phyloP scores from a whole-genome alignment of 2,888 invertebrate species.

The Macrosoma leucophasiata region DNA sequence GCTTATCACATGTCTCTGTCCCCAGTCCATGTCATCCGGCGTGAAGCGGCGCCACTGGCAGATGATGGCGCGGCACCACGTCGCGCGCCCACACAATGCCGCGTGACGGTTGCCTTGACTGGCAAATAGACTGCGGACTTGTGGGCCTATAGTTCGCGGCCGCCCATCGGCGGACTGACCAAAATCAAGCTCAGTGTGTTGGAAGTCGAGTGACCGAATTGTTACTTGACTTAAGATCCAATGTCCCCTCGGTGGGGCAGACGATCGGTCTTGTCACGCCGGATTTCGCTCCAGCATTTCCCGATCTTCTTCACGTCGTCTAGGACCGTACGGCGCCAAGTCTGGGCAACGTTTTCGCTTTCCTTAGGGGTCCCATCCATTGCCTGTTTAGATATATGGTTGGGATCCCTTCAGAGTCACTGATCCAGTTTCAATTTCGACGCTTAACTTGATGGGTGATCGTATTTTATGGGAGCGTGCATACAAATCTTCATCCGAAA shows the following conservation, averaged over 20 bases:
- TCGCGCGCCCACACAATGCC: conserved; percentile 14
- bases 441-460: too few species aligned
- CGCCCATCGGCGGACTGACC: neutral
- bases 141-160: neutral
- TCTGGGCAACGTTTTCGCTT: neutral
- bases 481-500: too few species aligned
- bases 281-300: too few species aligned
- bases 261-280: neutral
- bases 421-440: too few species aligned
- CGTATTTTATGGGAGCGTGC: too few species aligned
- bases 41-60: conserved; percentile 47
- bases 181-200: neutral
- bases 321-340: too few species aligned
- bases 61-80: conserved; percentile 25
- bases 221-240: neutral
- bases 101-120: conserved; percentile 21
- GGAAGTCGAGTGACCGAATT: neutral
- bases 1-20: conserved; percentile 26
- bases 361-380: too few species aligned
- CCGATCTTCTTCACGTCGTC: too few species aligned
- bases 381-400: too few species aligned
- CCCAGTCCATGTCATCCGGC: conserved; percentile 40
- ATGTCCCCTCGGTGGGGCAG: neutral
- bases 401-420: too few species aligned
- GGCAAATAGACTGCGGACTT: conserved; percentile 4